Evolutionary conservation across 2,888 invertebrate species (phyloP), one percentile per base, ranked within the genome.

Genomic region (Harpagoxenus sublaevis): DNA sequence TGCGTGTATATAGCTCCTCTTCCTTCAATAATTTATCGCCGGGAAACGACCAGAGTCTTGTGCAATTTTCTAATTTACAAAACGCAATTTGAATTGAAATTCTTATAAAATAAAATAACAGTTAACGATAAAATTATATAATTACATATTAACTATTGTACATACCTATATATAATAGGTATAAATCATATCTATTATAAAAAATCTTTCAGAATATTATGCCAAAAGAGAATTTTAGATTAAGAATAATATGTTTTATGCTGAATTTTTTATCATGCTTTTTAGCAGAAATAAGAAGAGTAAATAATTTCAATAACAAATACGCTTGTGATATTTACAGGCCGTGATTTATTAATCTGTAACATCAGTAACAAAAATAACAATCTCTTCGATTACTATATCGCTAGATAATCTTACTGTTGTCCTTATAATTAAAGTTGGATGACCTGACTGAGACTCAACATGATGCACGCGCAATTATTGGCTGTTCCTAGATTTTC

Each of bases 341-440:
- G 35, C 1, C 9, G 18, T 60, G 15, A 39, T 70, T 81, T 81
- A 81, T 71, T 71, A 60, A 48, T 79, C 71, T 62, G 71, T 51
- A 79, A 66, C 23, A 71, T 62, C 18, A 5, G 57, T 81, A 81
- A 81, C 71, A 81, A 81, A 81, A 81, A 81, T 81, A 81, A 71
- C 48, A 60, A 51, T 31, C 35, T 71, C 18, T 73, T 51, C 35
- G 8, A 51, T 81, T 60, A 45, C 4, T 6, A 0, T 79, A 79
- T 48, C 1, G 8, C 71, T 51, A 51, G 45, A 48, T 42, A 42
- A 9, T 60, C 71, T 51, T 60, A 74, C 28, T 35, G 18, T 35
- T 12, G 48, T 60, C 5, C 45, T 71, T 71, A 48, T 18, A 71
- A 8, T 60, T 39, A 81, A 79, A 51, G 1, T 45, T 78, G n/a